A percentile compares a stretch with the other conserved stretches of the same genome.
Evolutionary conservation across 2,113 vertebrate species (phyloP).

Genomic region (Nyctibius bracteatus): DNA sequence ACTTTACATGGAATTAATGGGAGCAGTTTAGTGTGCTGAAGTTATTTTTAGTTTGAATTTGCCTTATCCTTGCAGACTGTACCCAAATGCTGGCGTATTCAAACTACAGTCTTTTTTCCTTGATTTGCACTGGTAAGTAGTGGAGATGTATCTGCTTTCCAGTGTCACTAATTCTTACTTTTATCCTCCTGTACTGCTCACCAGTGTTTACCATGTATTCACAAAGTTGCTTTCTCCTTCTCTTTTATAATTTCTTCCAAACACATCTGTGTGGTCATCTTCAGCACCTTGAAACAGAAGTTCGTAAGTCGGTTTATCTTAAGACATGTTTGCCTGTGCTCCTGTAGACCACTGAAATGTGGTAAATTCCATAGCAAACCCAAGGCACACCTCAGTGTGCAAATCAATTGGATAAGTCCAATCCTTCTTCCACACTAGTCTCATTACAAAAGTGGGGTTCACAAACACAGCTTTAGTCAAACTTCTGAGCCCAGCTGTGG

Average conservation of each 20-base stretch:
- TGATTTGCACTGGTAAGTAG: not conserved
- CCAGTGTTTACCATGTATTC: not conserved
- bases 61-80: not conserved
- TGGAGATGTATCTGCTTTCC: not conserved
- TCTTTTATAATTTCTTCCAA: not conserved
- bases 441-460: not conserved
- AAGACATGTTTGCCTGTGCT: not conserved
- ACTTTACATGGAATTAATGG: not conserved
- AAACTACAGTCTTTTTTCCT: not conserved
- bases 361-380: not conserved
- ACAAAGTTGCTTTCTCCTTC: not conserved
- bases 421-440: not conserved
- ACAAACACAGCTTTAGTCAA: not conserved
- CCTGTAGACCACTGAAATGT: not conserved
- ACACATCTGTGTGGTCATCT: not conserved
- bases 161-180: not conserved
- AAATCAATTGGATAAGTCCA: not conserved
- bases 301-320: not conserved
- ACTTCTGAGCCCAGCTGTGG: not conserved
- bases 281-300: not conserved
- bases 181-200: not conserved
- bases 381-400: not conserved
- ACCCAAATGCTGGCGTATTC: fast-evolving
- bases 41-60: not conserved
- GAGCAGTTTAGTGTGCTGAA: not conserved